These are phyloP conservation scores for Cheumatopsyche charites DNA, from an alignment of 1,140 invertebrate genomes.

Conservation along the genomic window DNA sequence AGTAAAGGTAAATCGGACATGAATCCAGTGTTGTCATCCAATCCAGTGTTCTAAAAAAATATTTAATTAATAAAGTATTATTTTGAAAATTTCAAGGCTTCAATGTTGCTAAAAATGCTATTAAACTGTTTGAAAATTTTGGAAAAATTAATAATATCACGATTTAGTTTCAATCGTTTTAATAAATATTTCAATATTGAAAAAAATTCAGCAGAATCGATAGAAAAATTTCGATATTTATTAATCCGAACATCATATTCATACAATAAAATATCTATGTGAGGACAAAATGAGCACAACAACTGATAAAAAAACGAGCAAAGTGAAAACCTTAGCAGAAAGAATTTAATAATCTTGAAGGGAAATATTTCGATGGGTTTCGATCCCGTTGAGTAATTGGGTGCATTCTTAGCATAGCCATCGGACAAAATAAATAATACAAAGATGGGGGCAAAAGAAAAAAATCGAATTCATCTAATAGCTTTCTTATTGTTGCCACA, in stretches of 20 bases:
- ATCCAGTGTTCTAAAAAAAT: constrained; percentile 71
- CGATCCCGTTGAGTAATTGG: constrained; percentile 37
- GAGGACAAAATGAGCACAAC: too few relatives aligned
- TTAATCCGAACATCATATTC: too few relatives aligned
- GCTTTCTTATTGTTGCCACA: constrained; percentile 25
- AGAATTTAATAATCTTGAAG: constrained; percentile 44
- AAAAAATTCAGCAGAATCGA: too few relatives aligned
- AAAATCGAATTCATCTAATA: constrained; percentile 37
- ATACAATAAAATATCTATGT: too few relatives aligned
- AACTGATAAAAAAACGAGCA: not conserved
- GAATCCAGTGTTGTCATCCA: constrained; percentile 83
- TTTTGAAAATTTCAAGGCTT: too few relatives aligned
- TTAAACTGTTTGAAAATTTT: too few relatives aligned
- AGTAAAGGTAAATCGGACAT: constrained; percentile 86
- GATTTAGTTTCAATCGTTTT: too few relatives aligned
- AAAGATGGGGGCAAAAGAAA: constrained; percentile 1
- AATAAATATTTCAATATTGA: too few relatives aligned
- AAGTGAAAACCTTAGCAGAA: constrained; percentile 24
- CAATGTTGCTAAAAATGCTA: too few relatives aligned
- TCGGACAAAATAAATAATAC: constrained; percentile 9
- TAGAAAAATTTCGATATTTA: too few relatives aligned
- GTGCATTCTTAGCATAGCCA: constrained; percentile 40
- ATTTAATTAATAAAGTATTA: too few relatives aligned
- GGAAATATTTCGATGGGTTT: constrained; percentile 35
- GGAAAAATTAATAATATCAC: too few relatives aligned